phyloP scores from a whole-genome alignment of 1,140 invertebrate genomes.

The Hylaeus anthracinus region DNA sequence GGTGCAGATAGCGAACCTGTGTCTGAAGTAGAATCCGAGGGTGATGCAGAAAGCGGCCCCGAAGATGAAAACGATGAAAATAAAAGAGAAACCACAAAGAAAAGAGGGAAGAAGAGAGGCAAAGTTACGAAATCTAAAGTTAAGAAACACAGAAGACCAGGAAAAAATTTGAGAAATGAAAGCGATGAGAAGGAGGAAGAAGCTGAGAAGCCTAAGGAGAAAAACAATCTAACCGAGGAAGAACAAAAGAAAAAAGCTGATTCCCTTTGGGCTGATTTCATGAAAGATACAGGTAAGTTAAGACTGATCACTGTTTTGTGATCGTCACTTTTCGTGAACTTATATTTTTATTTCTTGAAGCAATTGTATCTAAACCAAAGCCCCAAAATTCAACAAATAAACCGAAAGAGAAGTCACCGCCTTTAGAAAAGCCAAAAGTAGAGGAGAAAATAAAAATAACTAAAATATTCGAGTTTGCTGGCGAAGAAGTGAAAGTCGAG shows the following conservation, averaged over 20 bases:
- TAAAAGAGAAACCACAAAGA: slow-evolving; percentile 54
- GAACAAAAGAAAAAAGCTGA: slow-evolving; percentile 86
- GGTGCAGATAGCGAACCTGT: slow-evolving; percentile 66
- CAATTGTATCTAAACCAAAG: slow-evolving; percentile 60
- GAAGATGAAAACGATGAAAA: slow-evolving; percentile 73
- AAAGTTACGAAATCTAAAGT: slow-evolving; percentile 37
- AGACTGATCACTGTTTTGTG: not conserved
- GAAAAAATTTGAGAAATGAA: slow-evolving; percentile 11
- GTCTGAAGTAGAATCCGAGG: slow-evolving; percentile 75
- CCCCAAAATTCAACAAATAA: slow-evolving; percentile 52
- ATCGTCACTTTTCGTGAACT: not conserved
- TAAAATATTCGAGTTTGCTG: slow-evolving; percentile 84
- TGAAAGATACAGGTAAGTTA: slow-evolving; percentile 85
- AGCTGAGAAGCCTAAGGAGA: slow-evolving; percentile 41
- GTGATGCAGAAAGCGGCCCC: slow-evolving; percentile 68
- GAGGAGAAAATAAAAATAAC: slow-evolving; percentile 80
- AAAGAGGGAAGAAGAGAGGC: slow-evolving; percentile 36
- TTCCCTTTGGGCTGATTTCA: slow-evolving; percentile 88
- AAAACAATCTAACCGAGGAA: slow-evolving; percentile 76
- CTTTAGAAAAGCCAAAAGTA: slow-evolving; percentile 60
- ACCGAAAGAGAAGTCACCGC: slow-evolving; percentile 48
- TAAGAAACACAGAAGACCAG: slow-evolving; percentile 37
- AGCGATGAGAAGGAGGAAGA: slow-evolving; percentile 47
- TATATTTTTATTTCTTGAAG: slow-evolving; percentile 41
- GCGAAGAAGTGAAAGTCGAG: slow-evolving; percentile 83